phyloP scores from a whole-genome alignment of 2,113 vertebrate genomes.

The Lutjanus erythropterus region DNA sequence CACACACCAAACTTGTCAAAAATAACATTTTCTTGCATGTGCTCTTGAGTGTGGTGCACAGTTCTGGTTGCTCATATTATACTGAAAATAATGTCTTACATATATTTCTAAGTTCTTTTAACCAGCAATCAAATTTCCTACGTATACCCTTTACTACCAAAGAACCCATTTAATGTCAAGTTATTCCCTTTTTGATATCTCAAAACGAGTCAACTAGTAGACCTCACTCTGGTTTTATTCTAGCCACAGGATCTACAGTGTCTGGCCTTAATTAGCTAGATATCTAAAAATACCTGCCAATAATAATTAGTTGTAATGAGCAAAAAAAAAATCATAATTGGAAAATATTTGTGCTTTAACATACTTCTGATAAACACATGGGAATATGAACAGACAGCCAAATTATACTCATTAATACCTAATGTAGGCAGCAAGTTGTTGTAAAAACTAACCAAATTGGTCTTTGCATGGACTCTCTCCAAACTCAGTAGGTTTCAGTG shows the following conservation, averaged over 20 bases:
- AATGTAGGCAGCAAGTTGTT: background rate
- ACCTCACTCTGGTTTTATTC: background rate
- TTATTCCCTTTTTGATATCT: background rate
- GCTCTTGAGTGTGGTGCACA: slow-evolving; percentile 1
- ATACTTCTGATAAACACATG: background rate
- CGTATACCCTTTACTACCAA: background rate
- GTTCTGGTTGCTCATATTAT: slow-evolving; percentile 13
- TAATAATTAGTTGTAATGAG: background rate
- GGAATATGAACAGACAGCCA: background rate
- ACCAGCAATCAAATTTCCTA: background rate
- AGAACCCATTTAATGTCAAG: background rate
- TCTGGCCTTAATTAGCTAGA: background rate
- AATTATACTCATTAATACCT: slow-evolving; percentile 3
- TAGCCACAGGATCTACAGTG: background rate
- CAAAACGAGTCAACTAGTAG: no score
- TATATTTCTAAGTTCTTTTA: background rate
- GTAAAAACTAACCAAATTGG: background rate
- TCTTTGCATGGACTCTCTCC: background rate
- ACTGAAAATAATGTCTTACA: background rate
- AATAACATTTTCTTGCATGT: slow-evolving; percentile 51
- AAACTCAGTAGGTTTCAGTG: background rate
- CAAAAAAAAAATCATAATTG: background rate
- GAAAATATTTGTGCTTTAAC: background rate
- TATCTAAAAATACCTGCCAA: background rate
- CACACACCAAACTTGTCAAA: slow-evolving; percentile 49